A percentile compares a stretch with the other conserved stretches of the same genome.
These are phyloP conservation scores for Dascillus cervinus DNA, from an alignment of 2,888 invertebrate genomes.

Conservation along the genomic window DNA sequence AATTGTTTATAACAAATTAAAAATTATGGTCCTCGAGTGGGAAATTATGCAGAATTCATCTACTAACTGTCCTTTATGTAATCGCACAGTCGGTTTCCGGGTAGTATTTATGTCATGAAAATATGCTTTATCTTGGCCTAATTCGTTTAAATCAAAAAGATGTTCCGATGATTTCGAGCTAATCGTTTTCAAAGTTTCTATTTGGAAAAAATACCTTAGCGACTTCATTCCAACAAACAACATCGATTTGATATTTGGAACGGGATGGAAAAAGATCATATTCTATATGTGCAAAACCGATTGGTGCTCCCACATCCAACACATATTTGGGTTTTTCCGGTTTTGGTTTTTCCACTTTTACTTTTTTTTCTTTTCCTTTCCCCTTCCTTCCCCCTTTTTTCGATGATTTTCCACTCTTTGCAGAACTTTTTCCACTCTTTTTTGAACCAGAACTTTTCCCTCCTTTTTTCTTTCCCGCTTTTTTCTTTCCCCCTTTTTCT, in stretches of 20 bases:
- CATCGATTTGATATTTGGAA: slow-evolving; percentile 18
- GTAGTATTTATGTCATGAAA: too few species aligned
- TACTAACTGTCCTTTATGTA: too few species aligned
- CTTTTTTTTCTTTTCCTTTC: slow-evolving; percentile 5
- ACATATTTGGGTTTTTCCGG: slow-evolving; percentile 13
- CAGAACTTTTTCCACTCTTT: slow-evolving; percentile 6
- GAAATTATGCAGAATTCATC: too few species aligned
- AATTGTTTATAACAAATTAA: too few species aligned
- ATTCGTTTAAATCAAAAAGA: too few species aligned
- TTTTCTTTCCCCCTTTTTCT: slow-evolving; percentile 4
- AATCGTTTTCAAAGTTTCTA: too few species aligned
- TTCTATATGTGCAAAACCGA: slow-evolving; percentile 19
- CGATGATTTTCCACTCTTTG: slow-evolving; percentile 5
- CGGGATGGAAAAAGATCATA: slow-evolving; percentile 19
- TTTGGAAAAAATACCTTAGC: slow-evolving; percentile 17
- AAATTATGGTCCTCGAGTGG: too few species aligned
- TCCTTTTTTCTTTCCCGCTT: slow-evolving; percentile 7
- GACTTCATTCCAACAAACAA: slow-evolving; percentile 21
- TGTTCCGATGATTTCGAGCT: too few species aligned
- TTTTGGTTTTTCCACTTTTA: slow-evolving; percentile 3
- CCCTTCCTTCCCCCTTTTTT: slow-evolving; percentile 6
- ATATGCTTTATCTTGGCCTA: too few species aligned
- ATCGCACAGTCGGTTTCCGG: too few species aligned
- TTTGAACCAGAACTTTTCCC: slow-evolving; percentile 4
- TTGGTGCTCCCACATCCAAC: slow-evolving; percentile 15